These are phyloP conservation scores for Ophion costatus DNA, from an alignment of 2,888 invertebrate genomes.

Conservation along the genomic window DNA sequence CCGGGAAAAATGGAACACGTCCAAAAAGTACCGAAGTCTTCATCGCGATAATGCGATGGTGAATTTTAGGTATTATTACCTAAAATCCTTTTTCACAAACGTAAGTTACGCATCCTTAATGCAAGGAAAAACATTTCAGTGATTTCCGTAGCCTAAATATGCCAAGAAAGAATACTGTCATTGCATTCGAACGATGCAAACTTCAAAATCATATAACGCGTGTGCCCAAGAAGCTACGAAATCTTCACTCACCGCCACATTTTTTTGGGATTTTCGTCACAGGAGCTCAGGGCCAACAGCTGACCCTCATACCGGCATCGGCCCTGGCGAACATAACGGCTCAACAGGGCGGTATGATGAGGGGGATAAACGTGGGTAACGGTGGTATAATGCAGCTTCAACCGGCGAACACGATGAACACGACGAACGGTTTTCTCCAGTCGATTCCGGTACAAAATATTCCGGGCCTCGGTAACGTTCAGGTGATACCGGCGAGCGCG, in stretches of 20 bases:
- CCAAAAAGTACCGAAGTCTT: no score
- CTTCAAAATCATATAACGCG: not conserved
- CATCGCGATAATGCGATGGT: no score
- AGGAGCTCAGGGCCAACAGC: conserved; percentile 91
- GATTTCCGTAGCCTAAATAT: no score
- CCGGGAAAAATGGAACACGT: no score
- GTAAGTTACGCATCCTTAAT: no score
- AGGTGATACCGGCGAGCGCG: conserved; percentile 90
- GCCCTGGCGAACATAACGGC: conserved; percentile 83
- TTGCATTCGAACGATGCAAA: no score
- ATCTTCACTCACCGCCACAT: not conserved
- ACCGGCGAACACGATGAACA: conserved; percentile 83
- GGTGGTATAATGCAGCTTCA: conserved; percentile 84
- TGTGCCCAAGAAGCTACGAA: not conserved
- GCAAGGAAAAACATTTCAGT: no score
- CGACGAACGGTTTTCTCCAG: conserved; percentile 84
- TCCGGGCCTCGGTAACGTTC: conserved; percentile 92
- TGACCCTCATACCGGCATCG: conserved; percentile 92
- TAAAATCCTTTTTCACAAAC: no score
- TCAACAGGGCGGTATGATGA: conserved; percentile 80
- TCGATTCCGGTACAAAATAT: conserved; percentile 91
- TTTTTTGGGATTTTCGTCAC: conserved; percentile 21
- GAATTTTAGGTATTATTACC: no score
- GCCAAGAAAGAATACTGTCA: no score
- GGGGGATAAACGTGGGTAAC: conserved; percentile 79